Percentiles rank a stretch among this genome's conserved stretches.
Evolutionary conservation across 2,888 invertebrate species (phyloP).

Genomic region (Plemyria rubiginata): DNA sequence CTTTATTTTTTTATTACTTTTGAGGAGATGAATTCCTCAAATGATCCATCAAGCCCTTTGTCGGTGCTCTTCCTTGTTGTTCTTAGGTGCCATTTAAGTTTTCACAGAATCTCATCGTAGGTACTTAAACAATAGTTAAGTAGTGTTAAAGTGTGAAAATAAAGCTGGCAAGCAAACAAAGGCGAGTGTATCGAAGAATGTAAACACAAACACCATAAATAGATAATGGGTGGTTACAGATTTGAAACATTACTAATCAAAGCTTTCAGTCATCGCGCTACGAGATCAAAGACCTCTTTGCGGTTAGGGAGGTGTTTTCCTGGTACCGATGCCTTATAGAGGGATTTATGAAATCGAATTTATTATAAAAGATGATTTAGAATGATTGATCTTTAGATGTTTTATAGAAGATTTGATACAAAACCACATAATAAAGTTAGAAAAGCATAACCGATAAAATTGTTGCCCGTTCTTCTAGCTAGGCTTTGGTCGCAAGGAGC

Average conservation of each 20-base stretch:
- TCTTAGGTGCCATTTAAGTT: neutral
- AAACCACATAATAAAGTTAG: neutral
- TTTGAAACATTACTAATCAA: slow-evolving; percentile 34
- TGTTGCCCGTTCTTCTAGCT: no score
- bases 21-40: neutral
- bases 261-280: slow-evolving; percentile 24
- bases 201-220: slow-evolving; percentile 37
- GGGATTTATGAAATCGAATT: slow-evolving; percentile 13
- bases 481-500: no score
- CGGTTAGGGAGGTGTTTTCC: slow-evolving; percentile 49
- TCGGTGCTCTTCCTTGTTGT: neutral
- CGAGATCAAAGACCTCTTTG: slow-evolving; percentile 40
- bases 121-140: neutral
- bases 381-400: slow-evolving; percentile 1
- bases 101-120: neutral
- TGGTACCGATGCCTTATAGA: slow-evolving; percentile 43
- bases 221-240: slow-evolving; percentile 31
- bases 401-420: neutral
- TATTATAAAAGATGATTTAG: neutral
- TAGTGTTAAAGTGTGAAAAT: slow-evolving; percentile 7
- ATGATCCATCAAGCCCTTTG: neutral
- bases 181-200: slow-evolving; percentile 29
- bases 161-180: slow-evolving; percentile 17
- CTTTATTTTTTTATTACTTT: no score
- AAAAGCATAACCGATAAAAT: no score